A percentile compares a stretch with the other conserved stretches of the same genome.
Conservation (phyloP, 2,888 invertebrate species). For the Rhamnusium bicolor region DNA sequence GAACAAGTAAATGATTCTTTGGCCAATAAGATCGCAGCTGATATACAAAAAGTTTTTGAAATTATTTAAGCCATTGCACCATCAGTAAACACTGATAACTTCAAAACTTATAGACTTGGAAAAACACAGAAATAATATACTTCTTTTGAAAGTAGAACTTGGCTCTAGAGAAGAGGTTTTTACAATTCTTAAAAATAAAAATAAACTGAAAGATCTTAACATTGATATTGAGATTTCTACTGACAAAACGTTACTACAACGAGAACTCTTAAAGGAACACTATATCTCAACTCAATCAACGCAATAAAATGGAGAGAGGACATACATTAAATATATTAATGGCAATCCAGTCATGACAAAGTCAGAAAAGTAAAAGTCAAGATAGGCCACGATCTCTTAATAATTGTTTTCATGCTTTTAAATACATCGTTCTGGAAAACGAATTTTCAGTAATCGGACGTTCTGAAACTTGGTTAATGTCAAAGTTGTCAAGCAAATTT, state of each 20-base stretch:
- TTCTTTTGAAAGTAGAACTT: slow-evolving; percentile 16
- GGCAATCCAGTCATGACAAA: slow-evolving; percentile 18
- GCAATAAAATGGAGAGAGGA: slow-evolving; percentile 22
- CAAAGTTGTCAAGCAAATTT: slow-evolving; percentile 14
- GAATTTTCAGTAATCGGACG: slow-evolving; percentile 13
- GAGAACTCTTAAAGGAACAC: slow-evolving; percentile 22
- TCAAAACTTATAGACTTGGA: slow-evolving; percentile 11
- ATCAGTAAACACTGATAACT: neutral
- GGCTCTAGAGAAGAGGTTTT: slow-evolving; percentile 15
- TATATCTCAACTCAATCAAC: slow-evolving; percentile 18
- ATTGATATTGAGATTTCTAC: slow-evolving; percentile 21
- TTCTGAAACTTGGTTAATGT: slow-evolving; percentile 28
- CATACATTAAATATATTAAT: slow-evolving; percentile 23
- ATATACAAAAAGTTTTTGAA: slow-evolving; percentile 12
- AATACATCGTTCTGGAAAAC: slow-evolving; percentile 13
- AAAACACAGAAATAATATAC: slow-evolving; percentile 2
- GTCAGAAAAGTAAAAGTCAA: slow-evolving; percentile 29
- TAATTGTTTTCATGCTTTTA: slow-evolving; percentile 23
- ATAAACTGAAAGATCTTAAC: slow-evolving; percentile 20
- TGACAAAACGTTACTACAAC: slow-evolving; percentile 18
- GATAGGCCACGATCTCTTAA: slow-evolving; percentile 29
- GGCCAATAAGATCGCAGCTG: neutral
- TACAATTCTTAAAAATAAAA: slow-evolving; percentile 10
- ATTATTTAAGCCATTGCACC: slow-evolving; percentile 22
- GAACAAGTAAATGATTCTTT: slow-evolving; percentile 1